Evolutionary conservation across 92 coral and sea anemone species (phyloP).

Genomic region (Muricea muricata): DNA sequence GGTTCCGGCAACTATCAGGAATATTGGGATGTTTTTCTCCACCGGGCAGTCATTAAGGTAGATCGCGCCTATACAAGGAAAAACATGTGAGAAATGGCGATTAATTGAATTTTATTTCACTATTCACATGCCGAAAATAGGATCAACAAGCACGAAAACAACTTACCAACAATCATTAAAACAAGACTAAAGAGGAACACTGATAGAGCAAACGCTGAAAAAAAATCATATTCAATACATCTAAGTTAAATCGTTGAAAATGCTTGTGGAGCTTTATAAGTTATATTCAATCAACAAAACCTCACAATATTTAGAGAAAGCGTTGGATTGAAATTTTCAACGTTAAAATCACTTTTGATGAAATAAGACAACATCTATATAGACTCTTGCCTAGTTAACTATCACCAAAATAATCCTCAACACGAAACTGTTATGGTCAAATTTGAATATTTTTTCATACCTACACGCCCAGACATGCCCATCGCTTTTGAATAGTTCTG

Average conservation of each 20-base stretch:
- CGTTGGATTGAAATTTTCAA: no score
- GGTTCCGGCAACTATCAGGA: constrained; percentile 27
- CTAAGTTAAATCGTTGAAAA: background rate
- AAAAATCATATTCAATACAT: background rate
- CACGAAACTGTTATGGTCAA: background rate
- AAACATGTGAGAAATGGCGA: background rate
- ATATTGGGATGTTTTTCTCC: constrained; percentile 38
- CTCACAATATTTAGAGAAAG: no score
- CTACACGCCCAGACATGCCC: constrained; percentile 39
- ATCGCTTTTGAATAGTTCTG: background rate
- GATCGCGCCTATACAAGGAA: background rate
- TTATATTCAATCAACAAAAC: no score
- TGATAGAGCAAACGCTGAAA: constrained; percentile 23
- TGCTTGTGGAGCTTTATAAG: no score
- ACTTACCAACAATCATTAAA: constrained; percentile 23
- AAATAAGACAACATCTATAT: no score
- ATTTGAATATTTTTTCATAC: background rate
- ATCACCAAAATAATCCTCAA: no score
- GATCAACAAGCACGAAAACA: background rate
- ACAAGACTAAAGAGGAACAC: constrained; percentile 15
- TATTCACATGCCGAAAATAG: background rate
- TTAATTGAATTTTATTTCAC: no score
- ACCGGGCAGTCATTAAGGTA: constrained; percentile 33
- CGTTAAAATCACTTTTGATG: no score
- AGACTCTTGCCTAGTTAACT: no score